phyloP scores from a whole-genome alignment of 2,113 vertebrate genomes.

The Lepus americanus region DNA sequence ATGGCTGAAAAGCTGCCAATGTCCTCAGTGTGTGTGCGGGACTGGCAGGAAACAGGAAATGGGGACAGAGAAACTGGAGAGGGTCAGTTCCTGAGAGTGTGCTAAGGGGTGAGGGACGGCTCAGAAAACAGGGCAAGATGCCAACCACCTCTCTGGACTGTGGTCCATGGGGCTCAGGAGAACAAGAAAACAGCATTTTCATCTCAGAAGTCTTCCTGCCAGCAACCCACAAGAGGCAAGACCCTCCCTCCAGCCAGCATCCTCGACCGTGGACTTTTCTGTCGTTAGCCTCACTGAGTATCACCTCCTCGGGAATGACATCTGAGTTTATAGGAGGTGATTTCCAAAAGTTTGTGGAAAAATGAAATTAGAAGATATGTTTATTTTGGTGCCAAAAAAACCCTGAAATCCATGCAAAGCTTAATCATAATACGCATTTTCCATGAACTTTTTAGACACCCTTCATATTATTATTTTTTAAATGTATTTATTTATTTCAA shows the following conservation, averaged over 20 bases:
- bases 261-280: background rate
- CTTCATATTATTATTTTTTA: too few species aligned
- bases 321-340: too few species aligned
- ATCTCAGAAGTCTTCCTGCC: background rate
- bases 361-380: too few species aligned
- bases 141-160: too few species aligned
- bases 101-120: too few species aligned
- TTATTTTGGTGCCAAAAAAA: too few species aligned
- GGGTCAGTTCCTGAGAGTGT: too few species aligned
- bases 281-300: background rate
- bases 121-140: background rate
- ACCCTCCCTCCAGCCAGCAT: background rate
- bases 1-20: background rate
- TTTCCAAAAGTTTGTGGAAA: too few species aligned
- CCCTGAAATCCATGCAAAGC: too few species aligned
- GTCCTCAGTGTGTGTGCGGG: background rate
- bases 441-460: too few species aligned
- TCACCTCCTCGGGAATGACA: background rate
- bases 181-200: background rate
- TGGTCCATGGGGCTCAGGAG: background rate
- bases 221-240: rapidly evolving
- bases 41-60: background rate
- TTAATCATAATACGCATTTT: too few species aligned
- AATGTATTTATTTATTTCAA: too few species aligned
- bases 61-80: background rate